These are phyloP conservation scores for Unio delphinus DNA, from an alignment of 2,888 invertebrate species.

Conservation along the genomic window DNA sequence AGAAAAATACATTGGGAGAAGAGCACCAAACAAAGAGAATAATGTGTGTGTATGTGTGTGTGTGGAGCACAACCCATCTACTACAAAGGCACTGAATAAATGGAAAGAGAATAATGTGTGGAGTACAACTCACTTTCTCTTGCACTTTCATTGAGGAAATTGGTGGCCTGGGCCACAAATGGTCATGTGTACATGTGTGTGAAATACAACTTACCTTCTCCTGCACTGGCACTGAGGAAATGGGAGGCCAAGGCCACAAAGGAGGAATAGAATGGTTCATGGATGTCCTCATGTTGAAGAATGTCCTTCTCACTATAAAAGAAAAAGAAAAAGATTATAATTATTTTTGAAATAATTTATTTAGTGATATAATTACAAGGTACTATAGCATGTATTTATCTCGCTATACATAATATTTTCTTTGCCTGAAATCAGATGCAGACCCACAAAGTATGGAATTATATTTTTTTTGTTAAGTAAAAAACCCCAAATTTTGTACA, in stretches of 20 bases:
- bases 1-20: too few species aligned
- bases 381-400: not conserved
- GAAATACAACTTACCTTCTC: conserved; percentile 77
- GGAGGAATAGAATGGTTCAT: conserved; percentile 89
- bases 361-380: not conserved
- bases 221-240: conserved; percentile 84
- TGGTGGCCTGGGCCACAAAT: not conserved
- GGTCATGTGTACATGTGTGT: too few species aligned
- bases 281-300: conserved; percentile 85
- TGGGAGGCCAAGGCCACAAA: conserved; percentile 90
- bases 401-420: not conserved
- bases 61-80: conserved; percentile 75
- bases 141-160: not conserved
- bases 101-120: conserved; percentile 87
- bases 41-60: too few species aligned
- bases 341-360: not conserved
- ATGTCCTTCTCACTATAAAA: conserved; percentile 87
- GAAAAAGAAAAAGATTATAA: conserved; percentile 26
- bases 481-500: too few species aligned
- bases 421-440: not conserved
- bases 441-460: not conserved
- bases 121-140: too few species aligned
- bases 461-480: too few species aligned
- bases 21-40: too few species aligned
- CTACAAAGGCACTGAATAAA: conserved; percentile 84